phyloP scores from a whole-genome alignment of 2,113 vertebrate species.

The Anser cygnoides region DNA sequence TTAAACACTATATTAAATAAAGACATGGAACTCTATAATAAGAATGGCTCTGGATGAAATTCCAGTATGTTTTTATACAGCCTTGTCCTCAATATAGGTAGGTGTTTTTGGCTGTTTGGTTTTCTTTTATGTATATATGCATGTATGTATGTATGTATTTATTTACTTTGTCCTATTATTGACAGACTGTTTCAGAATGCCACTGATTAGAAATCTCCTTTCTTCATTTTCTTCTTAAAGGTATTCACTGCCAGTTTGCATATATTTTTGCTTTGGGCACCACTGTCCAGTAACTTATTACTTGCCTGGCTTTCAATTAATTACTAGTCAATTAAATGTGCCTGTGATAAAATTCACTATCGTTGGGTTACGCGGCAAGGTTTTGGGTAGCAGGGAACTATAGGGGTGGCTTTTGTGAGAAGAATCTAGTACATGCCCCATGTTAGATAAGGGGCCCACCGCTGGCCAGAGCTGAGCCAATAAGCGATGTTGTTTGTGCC shows the following conservation, averaged over 20 bases:
- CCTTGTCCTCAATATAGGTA: neutral
- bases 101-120: too few relatives aligned
- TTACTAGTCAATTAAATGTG: neutral
- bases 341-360: neutral
- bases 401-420: too few relatives aligned
- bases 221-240: neutral
- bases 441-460: too few relatives aligned
- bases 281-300: neutral
- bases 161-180: neutral
- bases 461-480: too few relatives aligned
- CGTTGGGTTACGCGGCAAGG: too few relatives aligned
- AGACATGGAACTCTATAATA: rapidly evolving
- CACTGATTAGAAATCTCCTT: neutral
- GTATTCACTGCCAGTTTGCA: neutral
- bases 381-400: too few relatives aligned
- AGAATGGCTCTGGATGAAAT: neutral
- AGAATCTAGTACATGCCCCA: too few relatives aligned
- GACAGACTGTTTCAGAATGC: neutral
- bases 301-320: neutral
- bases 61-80: neutral
- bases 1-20: neutral
- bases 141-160: too few relatives aligned
- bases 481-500: too few relatives aligned
- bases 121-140: too few relatives aligned
- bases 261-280: neutral